Conservation (phyloP, 2,113 vertebrate species). For the Lycocorax pyrrhopterus region DNA sequence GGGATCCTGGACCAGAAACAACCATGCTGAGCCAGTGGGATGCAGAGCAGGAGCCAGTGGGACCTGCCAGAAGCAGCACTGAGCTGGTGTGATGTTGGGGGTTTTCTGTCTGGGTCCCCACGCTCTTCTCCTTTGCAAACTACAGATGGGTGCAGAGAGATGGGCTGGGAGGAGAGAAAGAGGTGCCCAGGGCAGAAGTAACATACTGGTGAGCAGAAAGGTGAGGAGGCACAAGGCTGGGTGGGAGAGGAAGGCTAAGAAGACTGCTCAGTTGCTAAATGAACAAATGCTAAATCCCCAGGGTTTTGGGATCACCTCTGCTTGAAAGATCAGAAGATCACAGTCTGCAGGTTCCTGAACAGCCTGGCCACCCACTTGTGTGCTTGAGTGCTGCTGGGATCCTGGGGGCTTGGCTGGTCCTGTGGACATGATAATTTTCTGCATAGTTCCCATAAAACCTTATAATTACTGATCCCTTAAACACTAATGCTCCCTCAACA, state of each 20-base stretch:
- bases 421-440: neutral
- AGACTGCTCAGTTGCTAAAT: neutral
- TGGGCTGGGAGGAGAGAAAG: neutral
- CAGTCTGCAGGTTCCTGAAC: neutral
- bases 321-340: neutral
- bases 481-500: neutral
- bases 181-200: neutral
- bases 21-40: neutral
- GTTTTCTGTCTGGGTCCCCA: neutral
- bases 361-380: neutral
- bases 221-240: neutral
- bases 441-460: neutral
- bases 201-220: neutral
- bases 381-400: neutral
- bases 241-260: neutral
- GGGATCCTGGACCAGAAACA: neutral
- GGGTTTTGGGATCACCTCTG: neutral
- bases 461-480: neutral
- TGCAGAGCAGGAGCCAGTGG: neutral
- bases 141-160: neutral
- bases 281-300: too few species aligned
- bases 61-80: neutral
- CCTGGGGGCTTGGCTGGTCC: neutral
- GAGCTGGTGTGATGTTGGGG: neutral
- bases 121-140: neutral